Base-by-base conservation (phyloP, 2,113 vertebrate genomes). In the Acrocephalus kingi region DNA sequence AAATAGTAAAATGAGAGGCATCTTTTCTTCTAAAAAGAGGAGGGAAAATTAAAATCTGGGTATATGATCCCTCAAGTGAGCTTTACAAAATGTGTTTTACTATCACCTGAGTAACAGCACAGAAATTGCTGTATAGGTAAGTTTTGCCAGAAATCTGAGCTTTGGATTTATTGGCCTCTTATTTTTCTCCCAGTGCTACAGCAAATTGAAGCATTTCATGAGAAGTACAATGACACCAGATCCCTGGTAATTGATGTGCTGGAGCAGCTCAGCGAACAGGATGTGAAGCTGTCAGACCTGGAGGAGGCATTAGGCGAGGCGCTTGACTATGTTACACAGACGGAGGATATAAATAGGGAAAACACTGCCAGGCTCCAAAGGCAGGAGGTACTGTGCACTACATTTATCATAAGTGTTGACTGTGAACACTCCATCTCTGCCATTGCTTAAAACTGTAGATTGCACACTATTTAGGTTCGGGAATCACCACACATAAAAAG, bases 191-290 rank as follows among this genome's bases (percentile, higher is more conserved):
- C 90, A 99, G 99, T 98, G 79, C 82, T 98, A 51, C 97, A 75
- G 69, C 97, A 97, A 54, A 97, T 98, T 61, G 98, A 98, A 92
- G 98, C 96, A 59, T 93, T 99, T 97, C 98, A 99, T 21, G 98
- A 98, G 94, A 98, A 97, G 77, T 91, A 98, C 93, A 98, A 99
- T 51, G 96, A 96, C 78, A 99, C 98, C 9, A 97, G 98, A n/a
- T 93, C 97, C 58, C 97, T 99, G 24, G 96, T 99, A 41, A 97
- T 95, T 7, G 97, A 98, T 7, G 96, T 99, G 79, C 89, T 96
- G 96, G 98, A 99, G 83, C 94, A 98, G 74, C 94, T 99, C 89
- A 98, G 97, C 0, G 96, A 98, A 31, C 98, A 99, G 73, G 97
- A 97, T 37, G 54, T 94, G 75, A 98, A 98, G 93, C 96, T 99